Evolutionary conservation across 2,113 vertebrate genomes (phyloP).

Genomic region (Cebidichthys violaceus): DNA sequence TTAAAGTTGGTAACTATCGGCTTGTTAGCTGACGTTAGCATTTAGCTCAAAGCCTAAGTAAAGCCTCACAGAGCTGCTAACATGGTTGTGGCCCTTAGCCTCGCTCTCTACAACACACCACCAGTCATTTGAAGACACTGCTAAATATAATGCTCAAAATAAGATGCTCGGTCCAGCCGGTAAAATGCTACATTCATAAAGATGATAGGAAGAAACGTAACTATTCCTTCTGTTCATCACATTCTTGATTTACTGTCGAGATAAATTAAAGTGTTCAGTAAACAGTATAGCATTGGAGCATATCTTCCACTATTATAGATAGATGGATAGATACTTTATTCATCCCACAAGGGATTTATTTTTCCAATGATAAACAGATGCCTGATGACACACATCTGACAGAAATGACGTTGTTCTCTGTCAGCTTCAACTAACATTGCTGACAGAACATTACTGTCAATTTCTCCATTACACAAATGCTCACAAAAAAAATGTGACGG

Average conservation of each 20-base stretch:
- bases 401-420: constrained; percentile 42
- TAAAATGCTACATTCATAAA: background rate
- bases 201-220: background rate
- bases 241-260: background rate
- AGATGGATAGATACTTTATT: no score
- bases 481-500: constrained; percentile 20
- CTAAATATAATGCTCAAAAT: background rate
- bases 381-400: constrained; percentile 27
- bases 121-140: background rate
- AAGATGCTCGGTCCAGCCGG: background rate
- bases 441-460: constrained; percentile 42
- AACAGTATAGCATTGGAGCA: background rate
- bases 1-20: background rate
- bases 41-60: background rate
- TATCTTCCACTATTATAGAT: background rate
- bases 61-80: background rate
- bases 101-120: background rate
- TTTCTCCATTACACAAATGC: constrained; percentile 42
- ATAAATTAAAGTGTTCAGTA: background rate
- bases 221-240: background rate
- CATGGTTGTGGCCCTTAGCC: background rate
- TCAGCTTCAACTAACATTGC: constrained; percentile 31
- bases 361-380: constrained; percentile 39
- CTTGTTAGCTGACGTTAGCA: background rate
- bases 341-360: constrained; percentile 20